phyloP scores from a whole-genome alignment of 1,140 invertebrate species.

The Aporrectodea caliginosa region DNA sequence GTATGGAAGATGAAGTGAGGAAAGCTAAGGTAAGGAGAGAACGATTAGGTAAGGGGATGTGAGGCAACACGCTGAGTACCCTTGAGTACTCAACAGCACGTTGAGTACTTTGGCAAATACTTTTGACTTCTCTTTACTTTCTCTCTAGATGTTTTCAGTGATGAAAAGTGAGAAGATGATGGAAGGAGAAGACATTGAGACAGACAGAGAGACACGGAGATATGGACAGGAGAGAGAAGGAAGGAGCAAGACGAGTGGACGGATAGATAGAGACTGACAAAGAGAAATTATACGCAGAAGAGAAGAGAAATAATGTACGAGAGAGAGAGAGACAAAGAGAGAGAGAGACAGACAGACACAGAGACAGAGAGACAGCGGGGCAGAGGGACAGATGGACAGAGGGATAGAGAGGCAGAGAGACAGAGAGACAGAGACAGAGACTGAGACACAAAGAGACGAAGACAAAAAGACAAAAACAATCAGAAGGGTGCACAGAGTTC shows the following conservation, averaged over 20 bases:
- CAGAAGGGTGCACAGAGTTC: background rate
- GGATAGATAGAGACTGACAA: background rate
- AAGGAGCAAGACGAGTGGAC: background rate
- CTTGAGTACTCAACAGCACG: too few species aligned
- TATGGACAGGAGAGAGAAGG: background rate
- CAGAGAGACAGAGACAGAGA: background rate
- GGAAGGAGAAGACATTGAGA: background rate
- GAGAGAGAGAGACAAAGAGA: background rate
- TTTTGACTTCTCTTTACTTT: too few species aligned
- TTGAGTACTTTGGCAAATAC: too few species aligned
- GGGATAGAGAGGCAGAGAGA: too few species aligned
- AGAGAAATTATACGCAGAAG: too few species aligned
- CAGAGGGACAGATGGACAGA: background rate
- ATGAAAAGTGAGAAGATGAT: background rate
- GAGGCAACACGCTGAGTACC: too few species aligned
- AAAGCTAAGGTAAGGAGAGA: too few species aligned
- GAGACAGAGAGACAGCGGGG: background rate
- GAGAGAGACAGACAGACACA: background rate
- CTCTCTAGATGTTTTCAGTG: too few species aligned
- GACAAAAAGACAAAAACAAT: background rate
- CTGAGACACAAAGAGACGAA: background rate
- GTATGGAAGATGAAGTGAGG: too few species aligned
- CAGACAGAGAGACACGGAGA: background rate
- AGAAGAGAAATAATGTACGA: too few species aligned
- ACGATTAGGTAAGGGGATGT: too few species aligned